Base-by-base conservation (phyloP, 2,797 vertebrate species). In the Emydoidea blandingii region DNA sequence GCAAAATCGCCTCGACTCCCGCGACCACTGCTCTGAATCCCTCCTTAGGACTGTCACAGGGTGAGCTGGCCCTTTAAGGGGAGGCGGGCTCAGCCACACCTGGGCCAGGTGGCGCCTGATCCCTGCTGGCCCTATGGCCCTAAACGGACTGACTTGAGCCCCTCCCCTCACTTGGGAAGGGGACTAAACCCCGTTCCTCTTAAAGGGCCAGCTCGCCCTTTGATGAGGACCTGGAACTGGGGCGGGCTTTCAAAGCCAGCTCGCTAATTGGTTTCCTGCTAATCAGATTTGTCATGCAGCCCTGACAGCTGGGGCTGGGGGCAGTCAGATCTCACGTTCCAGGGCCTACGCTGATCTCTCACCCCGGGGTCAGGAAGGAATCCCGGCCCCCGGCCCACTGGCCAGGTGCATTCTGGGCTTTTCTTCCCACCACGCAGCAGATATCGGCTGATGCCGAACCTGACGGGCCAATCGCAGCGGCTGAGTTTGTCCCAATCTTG, bases 181-280 rank as follows among this genome's bases (percentile, higher is more conserved):
- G 19, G 65, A 5, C n/a, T 23, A 23, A 72, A 72, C 2, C 1
- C n/a, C 9, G 2, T 10, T 10, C n/a, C n/a, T n/a, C n/a, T 68
- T 41, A 72, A 72, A 72, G 65, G 65, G 65, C n/a, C 65, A 72
- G 65, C 65, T 37, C 19, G 3, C 5, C 18, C n/a, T 21, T 18
- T 19, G 34, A 65, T 65, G 4, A 65, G 16, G 62, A 65, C 65
- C 19, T 41, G 18, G n/a, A 23, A 9, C 10, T 8, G 16, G 62
- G 16, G n/a, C 8, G 7, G 4, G 16, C 34, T 21, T 21, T 23
- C 16, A 72, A 72, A 72, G n/a, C n/a, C 65, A 68, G 65, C 19
- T 37, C 1, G 19, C 65, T 11, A 11, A 21, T 37, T 68, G 3
- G 2, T 68, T 37, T n/a, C 65, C 65, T 3, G 5, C n/a, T 68